These are phyloP conservation scores for Mareca penelope DNA, from an alignment of 2,797 vertebrate genomes.

Conservation along the genomic window DNA sequence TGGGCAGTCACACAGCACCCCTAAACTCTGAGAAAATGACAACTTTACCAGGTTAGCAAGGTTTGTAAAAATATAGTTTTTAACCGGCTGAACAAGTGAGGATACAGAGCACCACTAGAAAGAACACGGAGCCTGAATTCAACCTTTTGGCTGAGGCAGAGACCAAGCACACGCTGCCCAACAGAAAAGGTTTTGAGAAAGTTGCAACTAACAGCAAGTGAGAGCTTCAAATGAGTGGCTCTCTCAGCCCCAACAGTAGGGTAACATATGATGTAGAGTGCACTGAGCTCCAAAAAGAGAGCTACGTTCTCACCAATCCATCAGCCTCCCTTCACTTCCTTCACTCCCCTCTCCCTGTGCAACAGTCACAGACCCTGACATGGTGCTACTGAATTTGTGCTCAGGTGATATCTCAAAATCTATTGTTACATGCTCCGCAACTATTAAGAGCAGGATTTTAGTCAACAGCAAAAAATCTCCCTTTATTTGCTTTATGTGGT, in stretches of 20 bases:
- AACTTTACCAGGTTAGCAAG: not conserved
- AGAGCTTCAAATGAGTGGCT: not conserved
- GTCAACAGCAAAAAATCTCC: not conserved
- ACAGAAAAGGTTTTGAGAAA: not conserved
- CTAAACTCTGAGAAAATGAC: not conserved
- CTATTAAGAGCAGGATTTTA: not conserved
- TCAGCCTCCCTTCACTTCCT: not conserved
- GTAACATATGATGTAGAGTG: not conserved
- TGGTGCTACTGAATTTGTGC: not conserved
- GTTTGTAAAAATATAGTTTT: not conserved
- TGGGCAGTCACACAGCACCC: not conserved
- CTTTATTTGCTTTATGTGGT: not conserved
- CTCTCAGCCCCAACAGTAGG: accelerated
- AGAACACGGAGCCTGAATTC: not conserved
- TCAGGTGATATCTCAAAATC: not conserved
- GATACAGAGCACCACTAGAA: not conserved
- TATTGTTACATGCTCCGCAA: not conserved
- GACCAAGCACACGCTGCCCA: not conserved
- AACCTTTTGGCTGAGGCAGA: not conserved
- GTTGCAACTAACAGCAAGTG: not conserved
- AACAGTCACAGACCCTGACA: not conserved
- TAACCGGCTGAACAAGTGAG: not conserved
- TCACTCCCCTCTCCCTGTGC: not conserved
- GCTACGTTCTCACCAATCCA: not conserved
- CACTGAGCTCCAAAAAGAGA: not conserved